Percentiles rank a stretch among this genome's conserved stretches.
phyloP scores from a whole-genome alignment of 1,140 invertebrate species.

The Trachymyrmex septentrionalis region DNA sequence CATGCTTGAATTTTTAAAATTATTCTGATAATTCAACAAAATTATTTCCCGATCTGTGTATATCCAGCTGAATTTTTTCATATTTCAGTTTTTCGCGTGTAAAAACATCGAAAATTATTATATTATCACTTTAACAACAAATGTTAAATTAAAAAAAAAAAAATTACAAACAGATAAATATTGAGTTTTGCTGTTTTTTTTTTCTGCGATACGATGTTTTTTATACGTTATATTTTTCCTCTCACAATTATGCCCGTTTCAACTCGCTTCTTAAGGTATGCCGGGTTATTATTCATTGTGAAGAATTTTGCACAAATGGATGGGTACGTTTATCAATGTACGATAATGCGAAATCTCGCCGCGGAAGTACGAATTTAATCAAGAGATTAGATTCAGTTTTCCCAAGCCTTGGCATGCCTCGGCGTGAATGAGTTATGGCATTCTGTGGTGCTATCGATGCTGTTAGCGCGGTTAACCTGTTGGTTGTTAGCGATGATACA shows the following conservation, averaged over 20 bases:
- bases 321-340: constrained; percentile 13
- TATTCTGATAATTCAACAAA: no score
- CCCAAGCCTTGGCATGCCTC: constrained; percentile 34
- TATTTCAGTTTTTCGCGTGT: no score
- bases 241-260: background rate
- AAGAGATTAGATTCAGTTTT: constrained; percentile 62
- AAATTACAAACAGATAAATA: background rate
- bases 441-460: constrained; percentile 68
- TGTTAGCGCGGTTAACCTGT: constrained; percentile 67
- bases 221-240: background rate
- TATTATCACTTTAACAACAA: background rate
- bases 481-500: constrained; percentile 74
- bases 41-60: no score
- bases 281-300: background rate
- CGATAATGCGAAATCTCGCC: constrained; percentile 16
- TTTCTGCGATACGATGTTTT: background rate
- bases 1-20: no score
- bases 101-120: background rate
- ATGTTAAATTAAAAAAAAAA: background rate
- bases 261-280: background rate
- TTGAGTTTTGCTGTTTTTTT: background rate
- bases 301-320: background rate
- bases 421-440: constrained; percentile 59
- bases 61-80: no score
- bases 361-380: constrained; percentile 53